Percentiles rank a stretch among this genome's conserved stretches.
Evolutionary conservation across 2,797 vertebrate species (phyloP).

Genomic region (Karalla daura): DNA sequence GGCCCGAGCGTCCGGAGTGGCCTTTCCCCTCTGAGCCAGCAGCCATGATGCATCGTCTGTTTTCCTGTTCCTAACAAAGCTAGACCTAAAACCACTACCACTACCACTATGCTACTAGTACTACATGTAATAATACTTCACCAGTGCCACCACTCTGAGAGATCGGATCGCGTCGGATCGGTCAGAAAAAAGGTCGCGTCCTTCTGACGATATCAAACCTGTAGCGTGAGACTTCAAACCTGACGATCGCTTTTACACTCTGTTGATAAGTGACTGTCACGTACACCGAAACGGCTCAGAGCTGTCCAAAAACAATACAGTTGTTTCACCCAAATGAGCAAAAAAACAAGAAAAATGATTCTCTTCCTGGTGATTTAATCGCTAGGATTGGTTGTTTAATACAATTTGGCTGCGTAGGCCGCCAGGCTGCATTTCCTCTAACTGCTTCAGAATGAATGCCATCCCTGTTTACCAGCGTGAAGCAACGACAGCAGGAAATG

Average conservation of each 20-base stretch:
- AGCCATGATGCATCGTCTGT: background rate
- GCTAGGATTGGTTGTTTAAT: too few species aligned
- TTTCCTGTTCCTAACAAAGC: slow-evolving; percentile 26
- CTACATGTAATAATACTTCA: slow-evolving; percentile 1
- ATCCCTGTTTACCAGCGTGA: background rate
- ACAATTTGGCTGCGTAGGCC: too few species aligned
- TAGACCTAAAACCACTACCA: slow-evolving; percentile 20
- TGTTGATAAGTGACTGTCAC: too few species aligned
- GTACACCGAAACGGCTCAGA: background rate
- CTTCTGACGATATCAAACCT: background rate
- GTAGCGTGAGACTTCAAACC: background rate
- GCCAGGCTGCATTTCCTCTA: background rate
- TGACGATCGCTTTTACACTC: background rate
- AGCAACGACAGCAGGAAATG: background rate
- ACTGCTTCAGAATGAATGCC: background rate
- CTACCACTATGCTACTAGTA: slow-evolving; percentile 23
- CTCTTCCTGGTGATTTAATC: too few species aligned
- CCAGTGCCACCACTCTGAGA: slow-evolving; percentile 13
- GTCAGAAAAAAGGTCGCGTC: background rate
- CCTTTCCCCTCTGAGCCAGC: slow-evolving; percentile 2
- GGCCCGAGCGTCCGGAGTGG: background rate
- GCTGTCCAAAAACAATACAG: background rate
- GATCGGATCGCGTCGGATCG: slow-evolving; percentile 9
- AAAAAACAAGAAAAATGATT: too few species aligned
- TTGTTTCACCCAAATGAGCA: background rate